A percentile compares a stretch with the other conserved stretches of the same genome.
These are phyloP conservation scores for Dendrolimus punctatus DNA, from an alignment of 1,140 invertebrate genomes.

Conservation along the genomic window DNA sequence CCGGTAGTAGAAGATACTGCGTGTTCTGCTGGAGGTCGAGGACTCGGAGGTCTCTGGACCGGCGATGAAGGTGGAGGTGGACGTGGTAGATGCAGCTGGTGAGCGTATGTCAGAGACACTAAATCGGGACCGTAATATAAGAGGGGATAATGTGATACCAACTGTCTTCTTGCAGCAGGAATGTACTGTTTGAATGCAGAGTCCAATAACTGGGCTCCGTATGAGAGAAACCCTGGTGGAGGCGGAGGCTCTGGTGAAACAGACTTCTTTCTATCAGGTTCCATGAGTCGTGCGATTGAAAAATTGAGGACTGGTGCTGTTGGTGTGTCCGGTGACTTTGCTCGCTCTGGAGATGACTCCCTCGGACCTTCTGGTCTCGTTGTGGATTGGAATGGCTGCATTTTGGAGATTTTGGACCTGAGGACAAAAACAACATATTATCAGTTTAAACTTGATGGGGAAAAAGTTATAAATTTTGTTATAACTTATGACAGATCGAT, in stretches of 20 bases:
- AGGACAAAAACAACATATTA: slow-evolving; percentile 6
- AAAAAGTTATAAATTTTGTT: too few species aligned
- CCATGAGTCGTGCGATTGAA: slow-evolving; percentile 93
- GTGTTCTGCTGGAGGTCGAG: slow-evolving; percentile 40
- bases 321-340: slow-evolving; percentile 58
- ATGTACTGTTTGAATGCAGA: slow-evolving; percentile 89
- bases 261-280: slow-evolving; percentile 78
- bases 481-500: too few species aligned
- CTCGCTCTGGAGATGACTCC: slow-evolving; percentile 56
- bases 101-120: slow-evolving; percentile 45
- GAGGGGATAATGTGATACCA: slow-evolving; percentile 51
- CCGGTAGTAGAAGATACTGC: slow-evolving; percentile 49
- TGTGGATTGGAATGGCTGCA: slow-evolving; percentile 66
- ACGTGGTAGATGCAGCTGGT: slow-evolving; percentile 38
- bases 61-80: slow-evolving; percentile 46
- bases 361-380: slow-evolving; percentile 49
- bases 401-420: slow-evolving; percentile 31
- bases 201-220: slow-evolving; percentile 74
- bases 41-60: slow-evolving; percentile 38
- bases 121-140: slow-evolving; percentile 55
- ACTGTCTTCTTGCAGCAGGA: slow-evolving; percentile 73
- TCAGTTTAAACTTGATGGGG: too few species aligned
- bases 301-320: slow-evolving; percentile 78
- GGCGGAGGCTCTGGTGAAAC: slow-evolving; percentile 45
- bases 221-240: slow-evolving; percentile 44